Evolutionary conservation across 2,797 vertebrate species (phyloP), one percentile per base, ranked within the genome.

Genomic region (Hyperoplus lanceolatus): DNA sequence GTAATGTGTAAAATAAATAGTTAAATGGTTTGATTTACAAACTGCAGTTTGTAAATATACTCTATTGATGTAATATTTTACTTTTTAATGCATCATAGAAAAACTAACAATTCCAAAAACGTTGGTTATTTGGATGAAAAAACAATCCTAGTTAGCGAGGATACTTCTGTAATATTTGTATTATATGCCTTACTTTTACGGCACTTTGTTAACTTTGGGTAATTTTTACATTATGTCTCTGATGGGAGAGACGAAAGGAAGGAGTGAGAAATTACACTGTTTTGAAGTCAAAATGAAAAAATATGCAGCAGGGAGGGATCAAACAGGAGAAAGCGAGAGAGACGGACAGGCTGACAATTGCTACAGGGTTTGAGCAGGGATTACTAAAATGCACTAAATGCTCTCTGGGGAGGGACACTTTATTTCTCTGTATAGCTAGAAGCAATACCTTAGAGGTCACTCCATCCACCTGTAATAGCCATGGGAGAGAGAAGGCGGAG

Each of bases 381-480:
- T 54, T 13, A 68, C 80, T 91, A 89, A 68, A 86, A 83, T 79
- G 84, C 82, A 90, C 85, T 85, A 86, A 77, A 77, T 58, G 63
- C 71, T 87, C 66, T 85, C 67, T 73, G 72, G 74, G 76, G 73
- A 29, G 73, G 67, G 15, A 73, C 67, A 83, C 53, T 71, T 75
- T 18, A 29, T 74, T 50, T 90, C 83, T 91, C 86, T 54, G 57
- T 77, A 70, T 76, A 93, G 74, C 92, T 90, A 91, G 78, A 93
- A 91, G 92, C 92, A 93, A 82, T 94, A 94, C 93, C 93, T 94
- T 91, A 73, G 77, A 78, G 86, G 81, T 91, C 83, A 92, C 79
- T 91, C 90, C 90, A 57, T 93, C 93, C 92, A 91, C 93, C 93
- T 94, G 93, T 73, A 92, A 91, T 58, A 87, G 87, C 85, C 90